Evolutionary conservation across 2,113 vertebrate species (phyloP), one percentile per base, ranked within the genome.

Genomic region (Lichenostomus cassidix): DNA sequence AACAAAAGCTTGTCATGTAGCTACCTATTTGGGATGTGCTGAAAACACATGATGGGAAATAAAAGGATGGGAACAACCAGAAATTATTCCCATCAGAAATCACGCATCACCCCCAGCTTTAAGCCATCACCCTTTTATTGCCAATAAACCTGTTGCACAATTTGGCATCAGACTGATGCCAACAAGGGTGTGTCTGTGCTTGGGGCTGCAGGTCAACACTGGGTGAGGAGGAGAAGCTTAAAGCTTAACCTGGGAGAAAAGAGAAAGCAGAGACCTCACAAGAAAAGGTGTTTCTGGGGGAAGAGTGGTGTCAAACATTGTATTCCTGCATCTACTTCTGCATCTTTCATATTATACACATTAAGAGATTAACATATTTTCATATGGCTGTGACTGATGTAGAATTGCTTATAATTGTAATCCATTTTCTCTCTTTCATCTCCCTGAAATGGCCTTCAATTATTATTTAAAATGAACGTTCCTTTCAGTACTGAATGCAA

Each of bases 151-250:
- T 29, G 31, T 60, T 67, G 68, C 49, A 77, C 29, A 68, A 56
- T 84, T 77, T 60, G 78, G 35, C 69, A 60, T 33, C 81, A 55
- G 49, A 28, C 8, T 25, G 35, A 41, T 56, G 53, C 16, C 58
- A 89, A 0, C 0, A 0, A 81, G 33, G 31, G 29, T 18, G 46
- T 52, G 31, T 14, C 69, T 56, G 60, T 56, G 64, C 37, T 69
- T 47, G 23, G 21, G 29, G 49, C 64, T 74, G 63, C 65, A 33
- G 50, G 41, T 70, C 69, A 90, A 6, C 37, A 20, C 29, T 27
- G 23, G 1, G 9, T 46, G 59, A 87, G 68, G 37, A 73, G 46
- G 8, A 64, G 68, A 89, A 73, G 49, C 18, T 89, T 46, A 76
- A 83, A 80, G 19, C 49, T 80, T 25, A 46, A 76, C 3, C 10